Evolutionary conservation across 35 echinoderm and acorn worm species (phyloP).

Genomic region (Ophioderma brevispina): DNA sequence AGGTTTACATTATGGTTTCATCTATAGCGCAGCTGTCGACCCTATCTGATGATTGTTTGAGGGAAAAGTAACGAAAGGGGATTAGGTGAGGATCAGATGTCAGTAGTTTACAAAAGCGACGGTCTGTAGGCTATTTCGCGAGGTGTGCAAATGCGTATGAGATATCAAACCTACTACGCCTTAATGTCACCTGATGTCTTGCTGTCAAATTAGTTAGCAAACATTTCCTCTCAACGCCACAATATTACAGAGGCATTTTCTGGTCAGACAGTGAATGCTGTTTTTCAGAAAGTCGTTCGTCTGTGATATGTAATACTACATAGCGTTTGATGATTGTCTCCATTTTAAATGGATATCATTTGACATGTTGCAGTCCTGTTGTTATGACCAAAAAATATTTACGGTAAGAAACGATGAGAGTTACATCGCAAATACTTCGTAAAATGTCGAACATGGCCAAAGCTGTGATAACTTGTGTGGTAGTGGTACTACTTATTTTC

Average conservation of each 20-base stretch:
- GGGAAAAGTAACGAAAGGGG: slow-evolving; percentile 4
- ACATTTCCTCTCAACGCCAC: background rate
- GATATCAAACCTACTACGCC: background rate
- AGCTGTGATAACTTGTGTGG: background rate
- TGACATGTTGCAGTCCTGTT: no score
- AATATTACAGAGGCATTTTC: background rate
- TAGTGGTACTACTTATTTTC: background rate
- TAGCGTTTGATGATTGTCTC: no score
- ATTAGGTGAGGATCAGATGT: background rate
- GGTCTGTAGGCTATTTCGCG: background rate
- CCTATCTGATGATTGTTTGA: background rate
- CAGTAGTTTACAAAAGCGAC: background rate
- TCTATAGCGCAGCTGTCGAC: background rate
- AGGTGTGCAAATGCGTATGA: background rate
- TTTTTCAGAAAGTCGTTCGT: background rate
- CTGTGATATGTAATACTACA: no score
- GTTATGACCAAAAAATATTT: no score
- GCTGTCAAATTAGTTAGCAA: background rate
- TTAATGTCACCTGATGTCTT: slow-evolving; percentile 6
- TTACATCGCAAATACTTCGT: no score
- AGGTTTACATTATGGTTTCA: background rate
- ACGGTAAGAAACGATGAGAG: no score
- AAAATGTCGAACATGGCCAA: background rate
- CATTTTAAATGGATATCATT: no score
- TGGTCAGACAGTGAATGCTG: background rate